Conservation (phyloP, 2,797 vertebrate species). For the Carduelis carduelis region DNA sequence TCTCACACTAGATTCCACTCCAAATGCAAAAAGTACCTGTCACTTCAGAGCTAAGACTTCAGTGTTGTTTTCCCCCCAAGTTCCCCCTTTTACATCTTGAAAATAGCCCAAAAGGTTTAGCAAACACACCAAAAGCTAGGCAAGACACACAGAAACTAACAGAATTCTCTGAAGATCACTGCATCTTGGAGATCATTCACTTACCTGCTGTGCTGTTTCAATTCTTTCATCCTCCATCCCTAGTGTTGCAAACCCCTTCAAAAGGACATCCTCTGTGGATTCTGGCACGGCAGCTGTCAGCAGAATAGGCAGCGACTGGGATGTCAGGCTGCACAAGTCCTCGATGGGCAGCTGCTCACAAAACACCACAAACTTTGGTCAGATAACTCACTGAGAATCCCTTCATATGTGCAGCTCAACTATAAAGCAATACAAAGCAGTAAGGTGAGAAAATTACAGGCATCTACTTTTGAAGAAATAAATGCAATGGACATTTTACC, state of each 20-base stretch:
- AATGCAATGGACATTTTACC: neutral
- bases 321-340: constrained; percentile 88
- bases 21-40: neutral
- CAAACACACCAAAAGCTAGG: neutral
- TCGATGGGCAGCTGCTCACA: constrained; percentile 89
- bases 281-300: constrained; percentile 83
- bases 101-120: neutral
- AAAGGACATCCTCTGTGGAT: constrained; percentile 89
- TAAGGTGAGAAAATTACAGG: neutral
- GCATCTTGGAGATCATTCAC: neutral
- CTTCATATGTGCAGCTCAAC: neutral
- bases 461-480: neutral
- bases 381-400: neutral
- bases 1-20: neutral
- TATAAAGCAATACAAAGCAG: neutral
- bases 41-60: neutral
- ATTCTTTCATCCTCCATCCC: constrained; percentile 88
- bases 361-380: constrained; percentile 16
- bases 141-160: neutral
- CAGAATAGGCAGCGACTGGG: constrained; percentile 79
- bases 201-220: constrained; percentile 95
- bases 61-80: fast-evolving
- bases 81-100: neutral
- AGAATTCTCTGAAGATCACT: neutral
- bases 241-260: constrained; percentile 87